Base-by-base conservation (phyloP, 2,113 vertebrate species). In the Poeciliopsis occidentalis region DNA sequence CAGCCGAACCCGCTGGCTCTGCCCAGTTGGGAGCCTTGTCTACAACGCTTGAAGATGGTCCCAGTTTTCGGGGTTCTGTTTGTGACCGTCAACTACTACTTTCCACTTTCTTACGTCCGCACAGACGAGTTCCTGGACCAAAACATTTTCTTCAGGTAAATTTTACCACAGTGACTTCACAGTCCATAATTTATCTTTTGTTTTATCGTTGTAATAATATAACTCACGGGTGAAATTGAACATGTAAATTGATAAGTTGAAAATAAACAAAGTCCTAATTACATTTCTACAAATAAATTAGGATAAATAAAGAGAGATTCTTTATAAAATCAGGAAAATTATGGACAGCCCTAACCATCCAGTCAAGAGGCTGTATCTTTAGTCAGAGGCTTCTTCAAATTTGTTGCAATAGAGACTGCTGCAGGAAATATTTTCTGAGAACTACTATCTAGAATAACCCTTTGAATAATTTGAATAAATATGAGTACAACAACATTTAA, bases 61-160 rank as follows among this genome's bases (percentile, higher is more conserved):
- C 96, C 96, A 0, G 75, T 96, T 64, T 97, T 95, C 12, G 96
- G 91, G 0, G 92, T 88, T 61, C 91, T 97, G 64, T 97, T 96
- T 85, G 80, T 96, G 75, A 81, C 88, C 1, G 94, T 93, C 17
- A 95, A 96, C 29, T 84, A 83, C 11, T 72, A 94, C 77, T 97
- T 97, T 84, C 96, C 96, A 0, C 91, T 97, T 86, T 87, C 92
- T 5, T 96, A 96, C 3, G 96, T 96, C 67, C 95, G 92, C 7
- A 93, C 93, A 0, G 93, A 95, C 0, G 94, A 95, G 60, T 98
- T 97, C 87, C 92, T 95, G 71, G 92, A 95, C 31, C 76, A 88
- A 17, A 90, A 93, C 79, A 86, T 95, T 75, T 90, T 95, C 41
- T 95, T 90, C 82, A 93, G 95, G 95, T 95, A 85, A 1, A 6